phyloP scores from a whole-genome alignment of 2,888 invertebrate species.

The Ommatoiulus sabulosus region DNA sequence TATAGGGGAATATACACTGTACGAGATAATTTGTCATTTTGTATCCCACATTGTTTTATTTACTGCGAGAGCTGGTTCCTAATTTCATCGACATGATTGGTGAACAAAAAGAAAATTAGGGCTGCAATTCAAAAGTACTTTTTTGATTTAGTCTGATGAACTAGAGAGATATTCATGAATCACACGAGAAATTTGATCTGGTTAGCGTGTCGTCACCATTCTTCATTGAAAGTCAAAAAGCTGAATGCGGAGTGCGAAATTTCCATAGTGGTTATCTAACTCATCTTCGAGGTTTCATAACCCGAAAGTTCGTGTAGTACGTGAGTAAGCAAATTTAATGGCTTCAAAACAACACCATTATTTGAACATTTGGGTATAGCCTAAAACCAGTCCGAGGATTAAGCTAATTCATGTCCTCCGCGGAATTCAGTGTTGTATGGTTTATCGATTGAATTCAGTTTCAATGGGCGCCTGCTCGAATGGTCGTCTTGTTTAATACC shows the following conservation, averaged over 20 bases:
- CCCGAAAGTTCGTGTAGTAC: constrained; percentile 10
- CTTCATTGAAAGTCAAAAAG: background rate
- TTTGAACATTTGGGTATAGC: background rate
- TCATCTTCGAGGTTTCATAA: background rate
- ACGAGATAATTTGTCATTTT: background rate
- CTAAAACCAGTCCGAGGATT: background rate
- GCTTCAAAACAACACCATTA: background rate
- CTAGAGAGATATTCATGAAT: constrained; percentile 4
- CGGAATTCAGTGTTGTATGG: background rate
- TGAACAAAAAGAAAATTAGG: background rate
- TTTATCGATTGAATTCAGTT: background rate
- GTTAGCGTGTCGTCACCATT: background rate
- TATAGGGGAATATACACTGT: background rate
- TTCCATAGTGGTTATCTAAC: constrained; percentile 30
- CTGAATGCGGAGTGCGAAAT: constrained; percentile 14
- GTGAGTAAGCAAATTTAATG: constrained; percentile 28
- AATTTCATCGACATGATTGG: background rate
- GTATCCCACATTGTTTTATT: background rate
- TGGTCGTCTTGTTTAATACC: no score
- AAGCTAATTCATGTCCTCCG: background rate
- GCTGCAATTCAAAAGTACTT: background rate
- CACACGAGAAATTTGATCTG: background rate
- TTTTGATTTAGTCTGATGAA: background rate
- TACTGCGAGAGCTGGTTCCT: no score
- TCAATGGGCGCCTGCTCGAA: background rate